phyloP scores from a whole-genome alignment of 2,797 vertebrate genomes.

The Neosilurus mollespiculum region DNA sequence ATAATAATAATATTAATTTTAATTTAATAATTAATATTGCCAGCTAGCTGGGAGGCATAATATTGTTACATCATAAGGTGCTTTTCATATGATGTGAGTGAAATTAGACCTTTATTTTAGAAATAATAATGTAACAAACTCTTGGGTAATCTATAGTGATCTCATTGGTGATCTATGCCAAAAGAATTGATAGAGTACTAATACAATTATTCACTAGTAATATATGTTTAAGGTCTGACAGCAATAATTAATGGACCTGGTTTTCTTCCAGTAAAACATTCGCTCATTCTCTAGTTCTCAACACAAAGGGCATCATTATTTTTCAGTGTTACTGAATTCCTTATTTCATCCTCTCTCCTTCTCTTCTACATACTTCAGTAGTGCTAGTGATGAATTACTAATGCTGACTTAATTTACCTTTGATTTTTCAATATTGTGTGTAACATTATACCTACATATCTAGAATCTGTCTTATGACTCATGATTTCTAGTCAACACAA shows the following conservation, averaged over 20 bases:
- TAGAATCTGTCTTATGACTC: neutral
- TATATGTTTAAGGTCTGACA: neutral
- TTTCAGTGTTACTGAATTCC: constrained; percentile 17
- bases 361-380: neutral
- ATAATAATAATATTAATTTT: no score
- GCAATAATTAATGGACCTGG: neutral
- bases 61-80: no score
- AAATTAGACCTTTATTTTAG: no score
- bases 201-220: neutral
- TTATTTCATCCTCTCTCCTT: neutral
- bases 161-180: neutral
- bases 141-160: no score
- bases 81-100: no score
- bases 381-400: neutral
- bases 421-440: neutral
- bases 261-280: neutral
- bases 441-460: neutral
- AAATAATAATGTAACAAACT: no score
- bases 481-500: neutral
- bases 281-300: neutral
- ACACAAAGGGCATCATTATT: constrained; percentile 16
- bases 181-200: neutral
- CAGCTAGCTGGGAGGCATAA: neutral
- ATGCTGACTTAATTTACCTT: neutral
- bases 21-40: neutral